phyloP scores from a whole-genome alignment of 2,797 vertebrate species.

The Intellagama lesueurii region DNA sequence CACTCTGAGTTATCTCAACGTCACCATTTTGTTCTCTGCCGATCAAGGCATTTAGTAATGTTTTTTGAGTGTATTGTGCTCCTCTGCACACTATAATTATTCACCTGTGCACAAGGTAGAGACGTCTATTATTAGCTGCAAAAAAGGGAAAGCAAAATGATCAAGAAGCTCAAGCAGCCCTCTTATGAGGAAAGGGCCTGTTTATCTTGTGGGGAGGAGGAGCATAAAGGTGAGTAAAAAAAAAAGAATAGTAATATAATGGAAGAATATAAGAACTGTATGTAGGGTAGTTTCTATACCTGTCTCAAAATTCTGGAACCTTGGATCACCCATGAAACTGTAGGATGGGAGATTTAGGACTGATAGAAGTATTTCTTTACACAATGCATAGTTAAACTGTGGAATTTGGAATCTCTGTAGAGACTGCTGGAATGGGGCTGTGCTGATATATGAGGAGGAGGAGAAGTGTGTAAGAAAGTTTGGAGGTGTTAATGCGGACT shows the following conservation, averaged over 20 bases:
- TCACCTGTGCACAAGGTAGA: not conserved
- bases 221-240: not conserved
- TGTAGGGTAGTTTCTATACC: not conserved
- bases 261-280: no score
- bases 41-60: not conserved
- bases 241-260: not conserved
- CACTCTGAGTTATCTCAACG: not conserved
- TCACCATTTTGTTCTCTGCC: not conserved
- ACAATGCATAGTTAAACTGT: not conserved
- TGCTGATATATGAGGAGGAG: no score
- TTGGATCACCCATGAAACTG: not conserved
- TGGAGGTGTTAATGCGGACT: not conserved
- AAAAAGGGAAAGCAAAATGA: not conserved
- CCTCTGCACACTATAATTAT: not conserved
- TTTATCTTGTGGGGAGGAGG: not conserved
- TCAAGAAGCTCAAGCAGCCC: not conserved
- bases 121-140: not conserved
- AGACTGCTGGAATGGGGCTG: no score
- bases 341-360: not conserved
- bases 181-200: not conserved
- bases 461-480: no score
- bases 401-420: not conserved
- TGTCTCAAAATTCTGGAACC: not conserved
- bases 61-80: not conserved
- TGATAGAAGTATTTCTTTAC: not conserved